Evolutionary conservation across 2,888 invertebrate species (phyloP).

Genomic region (Eristalis pertinax): DNA sequence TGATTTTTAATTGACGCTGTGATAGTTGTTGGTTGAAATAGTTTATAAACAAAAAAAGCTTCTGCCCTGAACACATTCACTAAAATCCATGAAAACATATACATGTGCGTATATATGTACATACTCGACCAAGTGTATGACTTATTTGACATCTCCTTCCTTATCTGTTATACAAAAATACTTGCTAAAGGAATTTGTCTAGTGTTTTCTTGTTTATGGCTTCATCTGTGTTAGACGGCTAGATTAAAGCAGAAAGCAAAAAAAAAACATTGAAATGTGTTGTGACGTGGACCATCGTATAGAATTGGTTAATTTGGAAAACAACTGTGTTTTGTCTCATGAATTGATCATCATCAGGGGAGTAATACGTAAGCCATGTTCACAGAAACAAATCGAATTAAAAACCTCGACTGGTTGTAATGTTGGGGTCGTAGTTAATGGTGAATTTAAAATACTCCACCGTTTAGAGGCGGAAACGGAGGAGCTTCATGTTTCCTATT

Average conservation of each 20-base stretch:
- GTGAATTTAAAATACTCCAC: slow-evolving; percentile 78
- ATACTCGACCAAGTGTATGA: background rate
- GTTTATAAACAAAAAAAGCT: background rate
- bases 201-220: slow-evolving; percentile 16
- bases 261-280: slow-evolving; percentile 57
- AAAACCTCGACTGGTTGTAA: slow-evolving; percentile 57
- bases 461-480: slow-evolving; percentile 72
- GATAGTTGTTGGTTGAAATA: no score
- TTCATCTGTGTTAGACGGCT: slow-evolving; percentile 18
- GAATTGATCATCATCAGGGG: slow-evolving; percentile 79
- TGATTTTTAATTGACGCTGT: no score
- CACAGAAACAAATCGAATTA: slow-evolving; percentile 72
- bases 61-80: background rate
- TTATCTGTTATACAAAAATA: slow-evolving; percentile 1
- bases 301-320: slow-evolving; percentile 76
- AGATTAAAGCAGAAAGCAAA: background rate
- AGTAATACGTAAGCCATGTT: slow-evolving; percentile 75
- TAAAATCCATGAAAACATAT: background rate
- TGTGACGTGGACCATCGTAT: slow-evolving; percentile 74
- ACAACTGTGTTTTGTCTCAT: slow-evolving; percentile 76
- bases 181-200: background rate
- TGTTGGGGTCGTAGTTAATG: slow-evolving; percentile 70
- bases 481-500: slow-evolving; percentile 71
- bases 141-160: background rate
- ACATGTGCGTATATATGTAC: no score